A percentile compares a stretch with the other conserved stretches of the same genome.
These are phyloP conservation scores for Geopemphigus sp. DNA, from an alignment of 1,140 invertebrate genomes.

Conservation along the genomic window DNA sequence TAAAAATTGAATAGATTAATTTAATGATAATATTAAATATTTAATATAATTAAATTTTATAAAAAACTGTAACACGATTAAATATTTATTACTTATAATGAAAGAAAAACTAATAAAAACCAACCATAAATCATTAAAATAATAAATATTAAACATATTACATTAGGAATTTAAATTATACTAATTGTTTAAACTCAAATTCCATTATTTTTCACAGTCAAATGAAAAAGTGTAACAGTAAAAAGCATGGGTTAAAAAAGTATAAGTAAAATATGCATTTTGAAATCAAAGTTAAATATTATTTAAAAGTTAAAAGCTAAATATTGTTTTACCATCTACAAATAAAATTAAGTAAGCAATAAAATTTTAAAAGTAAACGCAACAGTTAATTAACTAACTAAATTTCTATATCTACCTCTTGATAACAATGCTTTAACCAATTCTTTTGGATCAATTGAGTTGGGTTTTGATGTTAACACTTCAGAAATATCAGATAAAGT, in stretches of 20 bases:
- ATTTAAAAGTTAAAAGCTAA: neutral
- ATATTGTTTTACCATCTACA: neutral
- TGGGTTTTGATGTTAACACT: conserved; percentile 1
- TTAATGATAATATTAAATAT: too few relatives aligned
- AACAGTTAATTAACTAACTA: neutral
- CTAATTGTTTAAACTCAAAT: too few relatives aligned
- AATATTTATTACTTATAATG: too few relatives aligned
- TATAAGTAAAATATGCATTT: too few relatives aligned
- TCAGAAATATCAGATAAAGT: conserved; percentile 42
- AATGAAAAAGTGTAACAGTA: neutral
- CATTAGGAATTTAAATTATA: too few relatives aligned
- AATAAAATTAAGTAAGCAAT: conserved; percentile 10
- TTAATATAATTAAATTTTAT: too few relatives aligned
- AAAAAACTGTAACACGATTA: too few relatives aligned
- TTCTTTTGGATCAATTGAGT: conserved; percentile 1
- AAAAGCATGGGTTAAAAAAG: neutral
- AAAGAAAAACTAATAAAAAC: too few relatives aligned
- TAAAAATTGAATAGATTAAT: too few relatives aligned
- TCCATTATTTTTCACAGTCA: too few relatives aligned
- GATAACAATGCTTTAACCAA: neutral
- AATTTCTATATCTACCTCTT: conserved; percentile 25
- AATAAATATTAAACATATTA: too few relatives aligned
- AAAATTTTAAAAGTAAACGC: neutral
- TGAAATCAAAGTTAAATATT: neutral
- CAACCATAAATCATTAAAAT: too few relatives aligned